These are phyloP conservation scores for Acrossocheilus fasciatus DNA, from an alignment of 2,797 vertebrate genomes.

Conservation along the genomic window DNA sequence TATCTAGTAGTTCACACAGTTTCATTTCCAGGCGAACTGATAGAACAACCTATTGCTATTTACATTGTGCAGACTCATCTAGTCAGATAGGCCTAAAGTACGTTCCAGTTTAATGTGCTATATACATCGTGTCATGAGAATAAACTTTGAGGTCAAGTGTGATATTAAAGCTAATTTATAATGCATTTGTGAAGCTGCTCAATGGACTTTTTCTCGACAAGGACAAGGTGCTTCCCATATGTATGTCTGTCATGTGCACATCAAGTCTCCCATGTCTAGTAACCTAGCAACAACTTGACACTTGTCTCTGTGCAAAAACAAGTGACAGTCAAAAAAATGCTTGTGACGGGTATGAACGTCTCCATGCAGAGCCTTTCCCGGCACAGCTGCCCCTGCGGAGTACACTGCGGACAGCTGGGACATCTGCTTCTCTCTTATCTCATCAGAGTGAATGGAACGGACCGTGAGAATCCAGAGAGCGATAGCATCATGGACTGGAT, in stretches of 20 bases:
- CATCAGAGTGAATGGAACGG: conserved; percentile 32
- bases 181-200: neutral
- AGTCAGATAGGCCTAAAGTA: neutral
- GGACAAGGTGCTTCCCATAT: conserved; percentile 33
- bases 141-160: neutral
- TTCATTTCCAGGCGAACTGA: neutral
- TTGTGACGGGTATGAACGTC: conserved; percentile 13
- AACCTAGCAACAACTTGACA: conserved; percentile 54
- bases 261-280: conserved; percentile 41
- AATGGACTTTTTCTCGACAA: conserved; percentile 9
- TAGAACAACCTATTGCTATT: neutral
- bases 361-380: conserved; percentile 22
- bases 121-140: neutral
- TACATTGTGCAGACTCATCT: neutral
- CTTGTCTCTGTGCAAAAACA: conserved; percentile 43
- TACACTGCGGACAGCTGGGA: conserved; percentile 34
- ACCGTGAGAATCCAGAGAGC: conserved; percentile 1
- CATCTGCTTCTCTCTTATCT: conserved; percentile 51
- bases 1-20: too few species aligned
- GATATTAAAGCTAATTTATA: neutral
- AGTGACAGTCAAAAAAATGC: conserved; percentile 35
- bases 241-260: conserved; percentile 48
- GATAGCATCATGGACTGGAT: conserved; percentile 15
- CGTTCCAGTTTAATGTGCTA: neutral
- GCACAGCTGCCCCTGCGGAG: conserved; percentile 35